Conservation (phyloP, 2,113 vertebrate species). For the Engystomops pustulosus region DNA sequence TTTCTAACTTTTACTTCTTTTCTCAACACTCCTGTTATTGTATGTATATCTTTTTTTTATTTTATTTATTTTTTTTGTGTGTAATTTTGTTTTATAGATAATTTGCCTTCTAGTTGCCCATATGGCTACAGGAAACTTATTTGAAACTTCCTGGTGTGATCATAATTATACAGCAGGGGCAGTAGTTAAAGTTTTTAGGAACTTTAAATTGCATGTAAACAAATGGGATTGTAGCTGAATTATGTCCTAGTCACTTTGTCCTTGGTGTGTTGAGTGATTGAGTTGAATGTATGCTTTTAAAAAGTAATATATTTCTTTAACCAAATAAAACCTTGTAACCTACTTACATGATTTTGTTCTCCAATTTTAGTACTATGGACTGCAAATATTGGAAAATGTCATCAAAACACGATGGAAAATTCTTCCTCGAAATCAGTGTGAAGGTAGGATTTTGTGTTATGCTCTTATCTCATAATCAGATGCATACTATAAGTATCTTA, state of each 20-base stretch:
- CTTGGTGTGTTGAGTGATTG: constrained; percentile 75
- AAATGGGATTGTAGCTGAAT: constrained; percentile 76
- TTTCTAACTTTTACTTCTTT: neutral
- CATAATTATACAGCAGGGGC: constrained; percentile 92
- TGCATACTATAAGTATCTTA: too few relatives aligned
- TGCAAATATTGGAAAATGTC: constrained; percentile 97
- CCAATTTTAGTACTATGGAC: constrained; percentile 96
- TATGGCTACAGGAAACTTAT: constrained; percentile 71
- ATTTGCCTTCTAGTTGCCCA: constrained; percentile 67
- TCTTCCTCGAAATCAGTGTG: constrained; percentile 94
- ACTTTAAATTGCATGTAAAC: constrained; percentile 77
- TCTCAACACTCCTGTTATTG: neutral
- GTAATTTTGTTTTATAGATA: constrained; percentile 33
- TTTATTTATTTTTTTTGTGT: constrained; percentile 20
- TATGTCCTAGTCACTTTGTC: constrained; percentile 71
- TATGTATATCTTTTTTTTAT: constrained; percentile 28
- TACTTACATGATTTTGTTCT: constrained; percentile 77
- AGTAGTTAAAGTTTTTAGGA: constrained; percentile 70
- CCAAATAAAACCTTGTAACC: constrained; percentile 36
- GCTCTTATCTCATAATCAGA: too few relatives aligned
- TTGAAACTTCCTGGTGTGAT: constrained; percentile 84
- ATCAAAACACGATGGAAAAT: constrained; percentile 99
- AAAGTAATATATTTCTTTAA: constrained; percentile 59
- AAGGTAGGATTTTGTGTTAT: too few relatives aligned
- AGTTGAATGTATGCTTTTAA: constrained; percentile 77